Percentiles rank a stretch among this genome's conserved stretches.
phyloP scores from a whole-genome alignment of 2,888 invertebrate species.

The Seira musarum region DNA sequence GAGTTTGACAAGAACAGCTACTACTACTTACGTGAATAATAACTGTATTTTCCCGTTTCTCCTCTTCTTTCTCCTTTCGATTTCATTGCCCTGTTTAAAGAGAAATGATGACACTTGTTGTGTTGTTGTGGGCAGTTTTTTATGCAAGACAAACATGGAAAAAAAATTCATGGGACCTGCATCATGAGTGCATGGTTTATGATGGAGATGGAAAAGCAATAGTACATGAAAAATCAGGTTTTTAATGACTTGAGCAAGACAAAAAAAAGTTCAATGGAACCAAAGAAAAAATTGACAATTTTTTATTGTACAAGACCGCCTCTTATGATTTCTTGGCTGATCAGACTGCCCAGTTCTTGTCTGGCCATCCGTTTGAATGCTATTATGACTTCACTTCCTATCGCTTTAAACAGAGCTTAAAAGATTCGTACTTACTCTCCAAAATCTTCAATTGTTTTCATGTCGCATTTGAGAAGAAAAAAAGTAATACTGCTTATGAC shows the following conservation, averaged over 20 bases:
- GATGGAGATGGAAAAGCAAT: too few species aligned
- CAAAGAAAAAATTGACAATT: conserved; percentile 47
- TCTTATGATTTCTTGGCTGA: too few species aligned
- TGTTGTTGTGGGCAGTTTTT: too few species aligned
- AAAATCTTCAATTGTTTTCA: background rate
- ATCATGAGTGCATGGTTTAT: too few species aligned
- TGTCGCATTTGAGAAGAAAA: too few species aligned
- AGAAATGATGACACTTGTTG: too few species aligned
- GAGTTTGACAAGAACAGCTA: too few species aligned
- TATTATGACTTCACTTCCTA: conserved; percentile 27
- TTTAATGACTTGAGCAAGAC: conserved; percentile 42
- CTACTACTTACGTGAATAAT: too few species aligned
- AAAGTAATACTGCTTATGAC: too few species aligned
- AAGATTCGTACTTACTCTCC: too few species aligned
- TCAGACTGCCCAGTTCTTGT: conserved; percentile 22
- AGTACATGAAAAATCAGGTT: conserved; percentile 46
- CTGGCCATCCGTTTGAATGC: conserved; percentile 3
- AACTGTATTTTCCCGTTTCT: conserved; percentile 53
- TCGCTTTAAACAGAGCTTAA: background rate
- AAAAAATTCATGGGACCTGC: background rate
- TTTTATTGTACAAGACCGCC: conserved; percentile 49
- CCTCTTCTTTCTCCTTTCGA: conserved; percentile 48
- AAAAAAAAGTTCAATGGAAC: conserved; percentile 54
- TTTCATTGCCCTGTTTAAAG: conserved; percentile 29
- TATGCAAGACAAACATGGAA: conserved; percentile 12